These are phyloP conservation scores for Entomobrya proxima DNA, from an alignment of 2,888 invertebrate genomes.

Conservation along the genomic window DNA sequence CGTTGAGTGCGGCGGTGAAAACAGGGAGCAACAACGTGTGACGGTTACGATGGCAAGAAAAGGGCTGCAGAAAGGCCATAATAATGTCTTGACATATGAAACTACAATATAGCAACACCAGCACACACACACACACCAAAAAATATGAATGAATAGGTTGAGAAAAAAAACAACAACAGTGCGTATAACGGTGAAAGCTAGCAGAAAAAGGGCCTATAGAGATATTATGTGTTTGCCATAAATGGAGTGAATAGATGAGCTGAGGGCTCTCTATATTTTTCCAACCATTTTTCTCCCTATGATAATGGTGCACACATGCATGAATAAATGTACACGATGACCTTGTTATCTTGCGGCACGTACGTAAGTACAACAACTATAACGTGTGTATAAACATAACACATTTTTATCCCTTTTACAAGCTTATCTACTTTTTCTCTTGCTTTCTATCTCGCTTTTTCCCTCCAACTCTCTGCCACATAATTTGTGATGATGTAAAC, in stretches of 20 bases:
- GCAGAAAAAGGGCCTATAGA: neutral
- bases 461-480: no score
- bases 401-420: neutral
- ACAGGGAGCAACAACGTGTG: conserved; percentile 13
- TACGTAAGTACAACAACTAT: neutral
- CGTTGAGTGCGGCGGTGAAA: no score
- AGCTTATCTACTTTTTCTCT: neutral
- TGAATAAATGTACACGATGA: conserved; percentile 30
- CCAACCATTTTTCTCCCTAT: conserved; percentile 3
- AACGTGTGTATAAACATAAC: neutral
- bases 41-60: neutral
- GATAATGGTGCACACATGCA: neutral
- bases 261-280: neutral
- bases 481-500: conserved; percentile 11
- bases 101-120: neutral
- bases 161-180: neutral
- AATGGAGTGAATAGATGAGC: neutral
- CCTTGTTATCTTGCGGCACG: conserved; percentile 22
- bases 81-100: conserved; percentile 38
- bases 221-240: neutral
- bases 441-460: no score
- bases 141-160: conserved; percentile 25
- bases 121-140: no score
- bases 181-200: neutral
- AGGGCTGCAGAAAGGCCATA: conserved; percentile 15